Percentiles rank a stretch among this genome's conserved stretches.
Conservation (phyloP, 64 coral and sea anemone species). For the Exaiptasia diaphana region DNA sequence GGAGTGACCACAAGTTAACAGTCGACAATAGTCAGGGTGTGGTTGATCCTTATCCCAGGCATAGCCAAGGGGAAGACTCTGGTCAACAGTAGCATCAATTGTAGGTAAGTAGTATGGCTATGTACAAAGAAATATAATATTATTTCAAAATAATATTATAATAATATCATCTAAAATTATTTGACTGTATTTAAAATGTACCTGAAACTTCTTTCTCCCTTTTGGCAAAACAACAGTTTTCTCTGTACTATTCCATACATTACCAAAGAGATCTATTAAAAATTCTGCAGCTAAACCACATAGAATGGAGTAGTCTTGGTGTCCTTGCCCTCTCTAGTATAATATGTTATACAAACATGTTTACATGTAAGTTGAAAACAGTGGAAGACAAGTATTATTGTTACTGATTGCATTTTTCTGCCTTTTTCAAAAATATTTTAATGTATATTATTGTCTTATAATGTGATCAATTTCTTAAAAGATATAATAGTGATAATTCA, state of each 20-base stretch:
- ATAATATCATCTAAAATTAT: neutral
- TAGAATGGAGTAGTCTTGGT: conserved; percentile 13
- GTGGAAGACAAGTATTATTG: too few relatives aligned
- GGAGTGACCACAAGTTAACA: neutral
- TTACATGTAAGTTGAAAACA: too few relatives aligned
- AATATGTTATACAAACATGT: conserved; percentile 26
- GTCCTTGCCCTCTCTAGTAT: conserved; percentile 1
- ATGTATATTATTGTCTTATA: too few relatives aligned
- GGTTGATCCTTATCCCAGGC: neutral
- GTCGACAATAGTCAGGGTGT: neutral
- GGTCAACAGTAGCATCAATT: conserved; percentile 36
- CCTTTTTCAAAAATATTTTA: too few relatives aligned
- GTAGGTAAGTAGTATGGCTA: conserved; percentile 7
- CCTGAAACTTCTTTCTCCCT: conserved; percentile 48
- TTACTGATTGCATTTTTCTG: too few relatives aligned
- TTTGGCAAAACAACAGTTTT: neutral
- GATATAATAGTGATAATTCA: too few relatives aligned
- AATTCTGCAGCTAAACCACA: conserved; percentile 18
- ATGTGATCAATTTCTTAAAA: too few relatives aligned
- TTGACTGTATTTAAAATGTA: neutral
- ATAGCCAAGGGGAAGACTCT: conserved; percentile 24
- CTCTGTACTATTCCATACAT: conserved; percentile 7
- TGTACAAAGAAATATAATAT: neutral
- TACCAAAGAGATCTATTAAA: conserved; percentile 6
- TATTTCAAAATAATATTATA: neutral